Evolutionary conservation across 2,113 vertebrate genomes (phyloP).

Genomic region (Alectura lathami): DNA sequence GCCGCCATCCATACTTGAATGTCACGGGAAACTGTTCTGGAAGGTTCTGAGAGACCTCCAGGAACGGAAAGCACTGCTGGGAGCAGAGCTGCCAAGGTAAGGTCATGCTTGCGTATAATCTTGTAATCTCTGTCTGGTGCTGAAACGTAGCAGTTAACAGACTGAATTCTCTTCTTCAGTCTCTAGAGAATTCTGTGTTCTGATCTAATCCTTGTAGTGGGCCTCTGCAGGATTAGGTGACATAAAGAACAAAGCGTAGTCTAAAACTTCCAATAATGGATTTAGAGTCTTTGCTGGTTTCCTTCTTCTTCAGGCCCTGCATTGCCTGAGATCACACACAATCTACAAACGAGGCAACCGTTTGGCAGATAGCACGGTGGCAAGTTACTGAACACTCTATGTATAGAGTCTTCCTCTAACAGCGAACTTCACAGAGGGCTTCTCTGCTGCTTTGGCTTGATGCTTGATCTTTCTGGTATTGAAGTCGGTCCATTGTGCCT

Average conservation of each 20-base stretch:
- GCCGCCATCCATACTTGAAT: neutral
- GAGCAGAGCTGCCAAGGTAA: slow-evolving; percentile 2
- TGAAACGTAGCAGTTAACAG: neutral
- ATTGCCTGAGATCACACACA: neutral
- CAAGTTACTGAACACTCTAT: neutral
- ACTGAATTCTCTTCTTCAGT: neutral
- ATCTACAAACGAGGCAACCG: neutral
- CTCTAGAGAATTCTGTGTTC: neutral
- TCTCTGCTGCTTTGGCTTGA: neutral
- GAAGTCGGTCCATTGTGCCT: neutral
- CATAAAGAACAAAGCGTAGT: neutral
- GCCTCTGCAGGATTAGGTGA: neutral
- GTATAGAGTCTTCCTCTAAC: neutral
- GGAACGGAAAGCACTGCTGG: slow-evolving; percentile 1
- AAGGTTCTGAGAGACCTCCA: neutral
- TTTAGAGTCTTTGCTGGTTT: neutral
- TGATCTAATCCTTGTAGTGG: neutral
- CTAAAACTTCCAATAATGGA: neutral
- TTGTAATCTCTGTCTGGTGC: neutral
- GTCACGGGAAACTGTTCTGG: neutral
- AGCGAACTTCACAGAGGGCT: neutral
- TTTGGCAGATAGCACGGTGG: neutral
- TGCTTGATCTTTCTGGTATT: neutral
- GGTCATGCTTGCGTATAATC: slow-evolving; percentile 25
- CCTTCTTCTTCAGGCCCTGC: neutral